Evolutionary conservation across 2,113 vertebrate species (phyloP).

Genomic region (Hippopotamus amphibius): DNA sequence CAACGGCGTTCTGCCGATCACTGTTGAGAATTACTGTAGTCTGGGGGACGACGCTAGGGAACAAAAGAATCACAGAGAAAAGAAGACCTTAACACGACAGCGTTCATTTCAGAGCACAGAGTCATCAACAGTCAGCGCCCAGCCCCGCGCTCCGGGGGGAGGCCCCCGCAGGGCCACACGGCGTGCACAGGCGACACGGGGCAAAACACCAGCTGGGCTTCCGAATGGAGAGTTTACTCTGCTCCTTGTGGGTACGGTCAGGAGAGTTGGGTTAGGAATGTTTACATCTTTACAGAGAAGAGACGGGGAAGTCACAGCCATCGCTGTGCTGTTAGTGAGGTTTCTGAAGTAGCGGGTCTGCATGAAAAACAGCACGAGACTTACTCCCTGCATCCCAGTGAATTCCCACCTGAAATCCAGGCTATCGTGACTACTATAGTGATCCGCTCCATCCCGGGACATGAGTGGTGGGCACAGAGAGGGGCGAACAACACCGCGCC

Average conservation of each 20-base stretch:
- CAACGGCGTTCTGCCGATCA: constrained; percentile 90
- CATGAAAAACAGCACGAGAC: neutral
- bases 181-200: neutral
- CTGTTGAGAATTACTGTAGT: constrained; percentile 98
- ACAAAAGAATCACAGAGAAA: constrained; percentile 82
- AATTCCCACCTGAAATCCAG: neutral
- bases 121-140: constrained; percentile 61
- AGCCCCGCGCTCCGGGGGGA: neutral
- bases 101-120: constrained; percentile 65
- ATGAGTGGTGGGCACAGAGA: neutral
- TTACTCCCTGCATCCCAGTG: neutral
- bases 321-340: neutral
- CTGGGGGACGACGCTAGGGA: constrained; percentile 95
- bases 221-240: neutral
- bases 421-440: constrained; percentile 19
- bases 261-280: neutral
- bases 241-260: neutral
- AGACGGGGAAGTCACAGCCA: neutral
- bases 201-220: neutral
- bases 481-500: neutral
- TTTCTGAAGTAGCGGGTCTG: neutral
- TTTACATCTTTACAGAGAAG: neutral
- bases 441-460: neutral
- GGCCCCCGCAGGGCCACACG: neutral
- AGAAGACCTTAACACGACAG: constrained; percentile 67